Conservation (phyloP, 2,797 vertebrate species). For the Clarias platycephalus region DNA sequence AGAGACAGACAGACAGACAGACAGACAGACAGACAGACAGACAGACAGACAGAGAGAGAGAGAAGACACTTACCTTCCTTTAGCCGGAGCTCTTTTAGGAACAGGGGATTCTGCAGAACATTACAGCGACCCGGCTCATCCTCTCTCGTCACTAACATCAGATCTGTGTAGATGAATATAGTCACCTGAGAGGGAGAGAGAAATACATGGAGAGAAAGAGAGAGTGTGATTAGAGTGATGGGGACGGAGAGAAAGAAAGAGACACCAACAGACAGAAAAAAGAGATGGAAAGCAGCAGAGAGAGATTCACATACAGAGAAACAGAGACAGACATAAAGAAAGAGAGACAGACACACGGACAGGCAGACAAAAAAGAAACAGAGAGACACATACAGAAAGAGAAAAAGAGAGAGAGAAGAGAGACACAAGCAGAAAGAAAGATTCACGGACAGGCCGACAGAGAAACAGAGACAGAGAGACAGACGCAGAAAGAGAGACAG, state of each 20-base stretch:
- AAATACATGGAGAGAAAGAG: neutral
- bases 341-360: too few relatives aligned
- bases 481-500: too few relatives aligned
- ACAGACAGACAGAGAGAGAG: neutral
- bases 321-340: neutral
- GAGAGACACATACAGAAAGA: neutral
- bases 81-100: slow-evolving; percentile 84
- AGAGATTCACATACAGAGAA: neutral
- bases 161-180: slow-evolving; percentile 88
- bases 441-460: neutral
- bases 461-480: too few relatives aligned
- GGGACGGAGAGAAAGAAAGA: neutral
- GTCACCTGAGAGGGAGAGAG: slow-evolving; percentile 76
- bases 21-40: slow-evolving; percentile 1
- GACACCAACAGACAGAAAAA: neutral
- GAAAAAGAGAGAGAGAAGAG: neutral
- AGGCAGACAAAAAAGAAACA: too few relatives aligned
- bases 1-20: neutral
- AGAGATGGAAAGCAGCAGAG: neutral
- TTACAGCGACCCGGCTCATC: slow-evolving; percentile 87
- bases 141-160: slow-evolving; percentile 93
- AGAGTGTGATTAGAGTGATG: neutral
- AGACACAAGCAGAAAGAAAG: too few relatives aligned
- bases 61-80: slow-evolving; percentile 81
- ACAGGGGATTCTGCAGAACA: slow-evolving; percentile 91